phyloP scores from a whole-genome alignment of 2,113 vertebrate species.

The Hippoglossus stenolepis region DNA sequence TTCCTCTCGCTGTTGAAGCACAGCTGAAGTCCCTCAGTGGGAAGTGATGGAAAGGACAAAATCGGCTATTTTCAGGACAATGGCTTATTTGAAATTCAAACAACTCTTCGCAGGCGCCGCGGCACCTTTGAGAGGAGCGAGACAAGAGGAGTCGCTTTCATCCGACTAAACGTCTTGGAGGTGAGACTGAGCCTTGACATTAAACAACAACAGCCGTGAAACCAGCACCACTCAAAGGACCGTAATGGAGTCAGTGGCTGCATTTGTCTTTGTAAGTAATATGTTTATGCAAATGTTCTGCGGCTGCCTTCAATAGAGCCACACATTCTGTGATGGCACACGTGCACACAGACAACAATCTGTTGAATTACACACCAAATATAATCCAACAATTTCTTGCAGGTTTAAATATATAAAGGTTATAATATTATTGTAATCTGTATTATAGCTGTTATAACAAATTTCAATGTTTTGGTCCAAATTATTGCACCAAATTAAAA shows the following conservation, averaged over 20 bases:
- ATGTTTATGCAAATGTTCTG: constrained; percentile 63
- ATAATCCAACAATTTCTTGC: neutral
- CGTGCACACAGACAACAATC: constrained; percentile 1
- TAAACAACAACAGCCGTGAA: constrained; percentile 64
- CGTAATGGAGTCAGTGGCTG: constrained; percentile 34
- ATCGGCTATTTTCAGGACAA: constrained; percentile 69
- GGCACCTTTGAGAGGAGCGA: constrained; percentile 62
- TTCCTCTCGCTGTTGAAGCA: constrained; percentile 37
- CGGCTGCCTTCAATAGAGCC: constrained; percentile 25
- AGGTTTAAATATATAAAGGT: neutral
- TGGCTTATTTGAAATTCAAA: constrained; percentile 79
- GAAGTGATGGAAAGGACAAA: constrained; percentile 78
- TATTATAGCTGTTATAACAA: too few relatives aligned
- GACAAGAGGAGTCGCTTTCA: constrained; percentile 67
- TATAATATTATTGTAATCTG: neutral
- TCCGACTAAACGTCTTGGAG: constrained; percentile 59
- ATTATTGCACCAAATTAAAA: neutral
- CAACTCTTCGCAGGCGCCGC: constrained; percentile 56
- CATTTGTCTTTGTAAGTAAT: constrained; percentile 64
- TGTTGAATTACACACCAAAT: constrained; percentile 11
- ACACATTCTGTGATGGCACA: neutral
- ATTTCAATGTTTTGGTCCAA: neutral
- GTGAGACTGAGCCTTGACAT: constrained; percentile 61
- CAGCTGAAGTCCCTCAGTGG: constrained; percentile 67
- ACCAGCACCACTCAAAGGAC: constrained; percentile 44